Evolutionary conservation across 2,888 invertebrate species (phyloP).

Genomic region (Plebejus argus): DNA sequence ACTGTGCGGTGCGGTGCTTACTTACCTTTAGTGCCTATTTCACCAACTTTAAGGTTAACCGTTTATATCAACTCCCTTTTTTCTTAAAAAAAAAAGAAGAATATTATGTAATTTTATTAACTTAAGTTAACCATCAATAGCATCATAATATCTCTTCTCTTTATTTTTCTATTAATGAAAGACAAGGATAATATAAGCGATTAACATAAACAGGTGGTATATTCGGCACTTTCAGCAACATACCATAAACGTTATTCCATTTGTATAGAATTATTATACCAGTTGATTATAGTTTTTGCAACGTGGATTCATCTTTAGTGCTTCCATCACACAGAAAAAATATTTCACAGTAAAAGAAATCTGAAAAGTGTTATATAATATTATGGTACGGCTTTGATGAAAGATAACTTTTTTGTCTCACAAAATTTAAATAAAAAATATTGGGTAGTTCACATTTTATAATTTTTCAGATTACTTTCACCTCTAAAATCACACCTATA

Average conservation of each 20-base stretch:
- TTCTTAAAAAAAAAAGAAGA: neutral
- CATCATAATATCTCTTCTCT: too few relatives aligned
- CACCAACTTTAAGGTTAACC: neutral
- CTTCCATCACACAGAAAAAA: neutral
- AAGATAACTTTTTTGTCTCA: neutral
- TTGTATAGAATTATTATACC: neutral
- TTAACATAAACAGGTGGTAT: neutral
- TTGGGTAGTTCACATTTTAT: neutral
- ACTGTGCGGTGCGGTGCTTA: neutral
- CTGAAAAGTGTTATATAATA: neutral
- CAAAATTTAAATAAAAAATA: too few relatives aligned
- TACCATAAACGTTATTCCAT: neutral
- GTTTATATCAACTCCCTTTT: neutral
- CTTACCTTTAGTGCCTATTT: constrained; percentile 6
- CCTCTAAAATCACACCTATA: neutral
- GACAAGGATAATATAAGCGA: neutral
- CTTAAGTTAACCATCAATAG: too few relatives aligned
- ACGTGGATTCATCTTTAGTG: neutral
- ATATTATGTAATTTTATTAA: too few relatives aligned
- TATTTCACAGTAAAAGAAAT: neutral
- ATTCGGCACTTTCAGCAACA: neutral
- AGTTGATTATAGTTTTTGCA: neutral
- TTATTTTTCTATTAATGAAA: too few relatives aligned
- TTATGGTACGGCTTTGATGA: neutral
- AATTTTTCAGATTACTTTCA: constrained; percentile 12